Conservation (phyloP, 2,113 vertebrate genomes). For the Agapornis roseicollis region DNA sequence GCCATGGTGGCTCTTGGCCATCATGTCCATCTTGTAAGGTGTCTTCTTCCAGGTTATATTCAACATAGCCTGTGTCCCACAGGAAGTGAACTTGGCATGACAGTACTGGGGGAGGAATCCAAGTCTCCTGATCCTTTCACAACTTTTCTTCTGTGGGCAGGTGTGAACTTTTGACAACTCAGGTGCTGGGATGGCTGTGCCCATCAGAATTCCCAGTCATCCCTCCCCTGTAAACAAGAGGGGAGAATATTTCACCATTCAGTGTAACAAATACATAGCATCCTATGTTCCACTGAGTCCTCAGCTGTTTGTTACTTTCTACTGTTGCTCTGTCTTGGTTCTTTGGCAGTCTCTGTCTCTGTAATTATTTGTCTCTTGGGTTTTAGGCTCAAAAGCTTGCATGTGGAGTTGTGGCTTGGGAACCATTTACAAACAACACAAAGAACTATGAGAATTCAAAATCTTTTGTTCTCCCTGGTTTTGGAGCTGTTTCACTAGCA, state of each 20-base stretch:
- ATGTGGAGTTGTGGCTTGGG: background rate
- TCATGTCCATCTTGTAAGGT: background rate
- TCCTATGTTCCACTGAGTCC: background rate
- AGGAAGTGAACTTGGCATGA: background rate
- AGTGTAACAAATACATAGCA: background rate
- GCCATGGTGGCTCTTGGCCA: background rate
- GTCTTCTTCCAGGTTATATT: background rate
- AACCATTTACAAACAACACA: background rate
- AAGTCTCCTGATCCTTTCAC: rapidly evolving
- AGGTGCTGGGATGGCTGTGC: background rate
- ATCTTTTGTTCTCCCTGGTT: background rate
- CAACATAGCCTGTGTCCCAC: background rate
- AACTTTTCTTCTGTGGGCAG: background rate
- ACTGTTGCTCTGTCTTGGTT: background rate
- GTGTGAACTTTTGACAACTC: background rate
- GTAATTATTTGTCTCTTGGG: background rate
- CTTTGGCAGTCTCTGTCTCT: background rate
- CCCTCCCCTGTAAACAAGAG: background rate
- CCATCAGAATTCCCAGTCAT: background rate
- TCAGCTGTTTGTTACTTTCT: background rate
- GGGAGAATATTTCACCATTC: background rate
- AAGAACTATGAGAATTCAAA: background rate
- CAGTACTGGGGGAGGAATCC: background rate
- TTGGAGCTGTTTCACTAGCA: background rate
- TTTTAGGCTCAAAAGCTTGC: slow-evolving; percentile 21